phyloP scores from a whole-genome alignment of 2,797 vertebrate genomes.

The Molossus molossus region DNA sequence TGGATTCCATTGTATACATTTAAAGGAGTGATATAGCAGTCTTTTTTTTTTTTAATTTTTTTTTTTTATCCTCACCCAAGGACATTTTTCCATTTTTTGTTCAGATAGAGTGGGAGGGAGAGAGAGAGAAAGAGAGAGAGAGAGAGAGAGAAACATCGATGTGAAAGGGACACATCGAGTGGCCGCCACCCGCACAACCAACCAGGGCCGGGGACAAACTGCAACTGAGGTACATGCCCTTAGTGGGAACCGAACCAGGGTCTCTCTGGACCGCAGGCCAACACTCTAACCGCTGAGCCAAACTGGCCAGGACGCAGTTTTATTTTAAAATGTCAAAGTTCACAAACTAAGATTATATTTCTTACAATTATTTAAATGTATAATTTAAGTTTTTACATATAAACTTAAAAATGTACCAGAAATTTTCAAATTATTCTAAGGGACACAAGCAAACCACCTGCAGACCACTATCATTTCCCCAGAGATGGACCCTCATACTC shows the following conservation, averaged over 20 bases:
- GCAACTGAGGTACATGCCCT: no score
- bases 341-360: neutral
- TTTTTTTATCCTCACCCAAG: no score
- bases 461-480: accelerated
- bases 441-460: neutral
- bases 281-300: no score
- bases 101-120: no score
- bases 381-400: neutral
- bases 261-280: no score
- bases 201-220: no score
- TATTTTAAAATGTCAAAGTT: constrained; percentile 52
- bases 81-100: no score
- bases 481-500: accelerated
- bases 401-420: neutral
- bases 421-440: neutral
- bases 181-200: no score
- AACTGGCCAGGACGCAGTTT: neutral
- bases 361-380: neutral
- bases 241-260: no score
- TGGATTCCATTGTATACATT: neutral
- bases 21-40: neutral
- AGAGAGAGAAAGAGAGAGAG: no score
- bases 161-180: no score
- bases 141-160: no score
- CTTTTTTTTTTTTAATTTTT: neutral